phyloP scores from a whole-genome alignment of 1,140 invertebrate species.

The Camponotus pennsylvanicus region DNA sequence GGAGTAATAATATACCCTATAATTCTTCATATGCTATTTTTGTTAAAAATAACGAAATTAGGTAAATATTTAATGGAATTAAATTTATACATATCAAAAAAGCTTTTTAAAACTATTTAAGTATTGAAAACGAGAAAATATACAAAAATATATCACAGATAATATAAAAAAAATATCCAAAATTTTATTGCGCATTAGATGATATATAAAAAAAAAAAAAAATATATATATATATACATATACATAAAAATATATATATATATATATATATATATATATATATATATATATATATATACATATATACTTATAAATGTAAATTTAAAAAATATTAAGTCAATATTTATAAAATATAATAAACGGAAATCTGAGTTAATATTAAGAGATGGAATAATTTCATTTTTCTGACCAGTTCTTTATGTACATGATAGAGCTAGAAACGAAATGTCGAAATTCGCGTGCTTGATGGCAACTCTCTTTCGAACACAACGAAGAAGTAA shows the following conservation, averaged over 20 bases:
- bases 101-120: neutral
- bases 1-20: neutral
- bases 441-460: conserved; percentile 34
- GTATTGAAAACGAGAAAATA: neutral
- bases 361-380: conserved; percentile 6
- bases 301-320: no score
- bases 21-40: neutral
- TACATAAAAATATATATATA: no score
- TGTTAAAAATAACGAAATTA: neutral
- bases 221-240: no score
- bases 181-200: neutral
- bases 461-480: neutral
- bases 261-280: no score
- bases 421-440: conserved; percentile 4
- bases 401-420: neutral
- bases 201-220: no score
- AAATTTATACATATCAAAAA: neutral
- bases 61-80: neutral
- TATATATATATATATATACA: no score
- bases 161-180: neutral
- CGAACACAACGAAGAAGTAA: conserved; percentile 15
- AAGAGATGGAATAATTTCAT: conserved; percentile 13
- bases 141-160: neutral
- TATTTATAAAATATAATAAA: neutral
- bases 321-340: neutral